Base-by-base conservation (phyloP, 2,113 vertebrate genomes). In the Cephalopterus ornatus region DNA sequence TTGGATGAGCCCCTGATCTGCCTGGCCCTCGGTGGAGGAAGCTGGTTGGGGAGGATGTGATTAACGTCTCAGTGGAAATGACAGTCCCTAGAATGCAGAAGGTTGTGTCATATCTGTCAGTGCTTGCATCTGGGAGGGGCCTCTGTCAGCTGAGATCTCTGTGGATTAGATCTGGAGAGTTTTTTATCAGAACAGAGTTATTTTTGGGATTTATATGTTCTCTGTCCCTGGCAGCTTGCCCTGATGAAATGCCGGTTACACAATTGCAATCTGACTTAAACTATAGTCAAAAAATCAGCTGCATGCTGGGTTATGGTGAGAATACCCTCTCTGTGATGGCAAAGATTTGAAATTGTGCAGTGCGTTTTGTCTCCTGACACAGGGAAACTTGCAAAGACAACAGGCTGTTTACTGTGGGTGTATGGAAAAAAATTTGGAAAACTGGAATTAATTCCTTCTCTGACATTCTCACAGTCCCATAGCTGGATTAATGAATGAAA, bases 241-340 rank as follows among this genome's bases (percentile, higher is more conserved):
- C 72, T 91, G 81, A 86, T 96, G 91, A 91, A 93, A 92, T 72
- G 78, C 55, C 1, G 80, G 86, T 96, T 95, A 91, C 53, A 72
- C 53, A 91, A 78, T 15, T 81, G 66, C 73, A 95, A 82, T 95
- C 80, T 49, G 67, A 88, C 33, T 84, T 81, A 93, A 96, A 47
- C 79, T 63, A 5, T 39, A 77, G 68, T 33, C 0, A 81, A 80
- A 95, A 85, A 88, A 83, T 74, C 37, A 35, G 28, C 56, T 58
- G 5, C 33, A 12, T 84, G 56, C 70, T 89, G 70, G 58, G 28
- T 90, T 90, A 59, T 39, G 13, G 46, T n/a, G 33, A 68, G 42
- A 89, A 68, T 41, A 65, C 14, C 4, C 9, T n/a, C 63, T 67
- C 65, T 75, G 56, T 35, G 41, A 72, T 41, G 37, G 56, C 33